A percentile compares a stretch with the other conserved stretches of the same genome.
Conservation (phyloP, 2,113 vertebrate genomes). For the Channa maculata region DNA sequence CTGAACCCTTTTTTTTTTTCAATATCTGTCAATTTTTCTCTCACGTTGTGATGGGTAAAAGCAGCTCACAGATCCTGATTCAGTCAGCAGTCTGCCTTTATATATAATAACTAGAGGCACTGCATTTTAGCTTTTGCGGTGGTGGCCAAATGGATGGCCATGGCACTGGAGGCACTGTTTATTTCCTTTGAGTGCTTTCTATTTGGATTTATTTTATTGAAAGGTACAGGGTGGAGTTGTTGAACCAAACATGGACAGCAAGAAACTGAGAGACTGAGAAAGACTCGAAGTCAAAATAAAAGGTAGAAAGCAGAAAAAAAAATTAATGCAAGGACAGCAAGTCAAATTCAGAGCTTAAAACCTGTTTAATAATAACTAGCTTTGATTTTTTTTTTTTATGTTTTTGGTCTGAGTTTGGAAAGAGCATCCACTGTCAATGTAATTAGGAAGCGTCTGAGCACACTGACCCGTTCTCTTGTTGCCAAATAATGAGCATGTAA, state of each 20-base stretch:
- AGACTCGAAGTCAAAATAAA: background rate
- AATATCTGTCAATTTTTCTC: conserved; percentile 37
- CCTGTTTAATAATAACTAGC: too few species aligned
- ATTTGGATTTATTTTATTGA: conserved; percentile 47
- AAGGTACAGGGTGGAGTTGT: conserved; percentile 23
- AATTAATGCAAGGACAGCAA: background rate
- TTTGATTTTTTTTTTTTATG: background rate
- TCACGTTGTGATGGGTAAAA: conserved; percentile 45
- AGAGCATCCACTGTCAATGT: conserved; percentile 18
- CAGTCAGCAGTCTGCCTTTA: conserved; percentile 35
- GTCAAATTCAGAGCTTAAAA: background rate
- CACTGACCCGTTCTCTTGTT: conserved; percentile 67
- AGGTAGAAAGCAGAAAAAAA: background rate
- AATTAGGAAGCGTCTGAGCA: conserved; percentile 52
- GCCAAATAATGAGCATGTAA: conserved; percentile 55
- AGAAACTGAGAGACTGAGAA: background rate
- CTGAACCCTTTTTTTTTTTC: conserved; percentile 7
- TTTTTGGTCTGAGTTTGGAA: conserved; percentile 25
- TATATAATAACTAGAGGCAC: conserved; percentile 15
- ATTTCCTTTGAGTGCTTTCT: conserved; percentile 74
- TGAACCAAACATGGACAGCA: background rate
- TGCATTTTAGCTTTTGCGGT: conserved; percentile 21
- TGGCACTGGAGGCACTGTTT: conserved; percentile 42
- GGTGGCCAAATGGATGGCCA: conserved; percentile 53
- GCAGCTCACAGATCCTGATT: conserved; percentile 29